Evolutionary conservation across 2,797 vertebrate species (phyloP), one percentile per base, ranked within the genome.

Genomic region (Pseudochromis fuscus): DNA sequence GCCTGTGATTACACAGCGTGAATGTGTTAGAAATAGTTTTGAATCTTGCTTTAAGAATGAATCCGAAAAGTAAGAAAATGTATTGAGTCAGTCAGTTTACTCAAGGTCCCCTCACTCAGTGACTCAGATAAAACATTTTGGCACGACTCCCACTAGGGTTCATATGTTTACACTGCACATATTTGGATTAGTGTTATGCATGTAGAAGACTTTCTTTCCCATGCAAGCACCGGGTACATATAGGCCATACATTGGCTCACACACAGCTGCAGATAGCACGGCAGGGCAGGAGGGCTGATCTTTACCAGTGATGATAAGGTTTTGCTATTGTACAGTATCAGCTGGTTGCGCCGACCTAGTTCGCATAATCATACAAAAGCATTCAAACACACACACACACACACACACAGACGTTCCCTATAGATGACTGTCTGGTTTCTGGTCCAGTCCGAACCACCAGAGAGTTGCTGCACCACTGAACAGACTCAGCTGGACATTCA

Each of bases 401-500:
- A 30, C 25, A 21, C 21, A 35, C 55, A 57, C 19, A 64, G 9
- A 66, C 15, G 7, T 57, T 82, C 50, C 71, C 56, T 67, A 27
- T 69, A 51, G 67, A 63, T 55, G 53, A 15, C 9, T 4, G 70
- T 84, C 72, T 83, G 81, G 64, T 66, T 73, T 58, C 63, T 65
- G 49, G 65, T 75, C 61, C 67, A 73, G 68, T 63, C 21, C 45
- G 49, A 84, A 69, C 66, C 75, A 52, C 61, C 27, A 24, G 72
- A 76, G 83, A 77, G 51, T 74, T 80, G 52, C 60, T 78, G 80
- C 80, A 73, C 30, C 42, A 46, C 51, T 78, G 67, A 79, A 50
- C 57, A 37, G 67, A 60, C 67, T 69, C 87, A 77, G 77, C 72
- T 85, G 79, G 77, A 74, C 74, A 51, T 38, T 60, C 42, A 53